Percentiles rank a stretch among this genome's conserved stretches.
Conservation (phyloP, 1,140 invertebrate genomes). For the Lutraria rhynchaena region DNA sequence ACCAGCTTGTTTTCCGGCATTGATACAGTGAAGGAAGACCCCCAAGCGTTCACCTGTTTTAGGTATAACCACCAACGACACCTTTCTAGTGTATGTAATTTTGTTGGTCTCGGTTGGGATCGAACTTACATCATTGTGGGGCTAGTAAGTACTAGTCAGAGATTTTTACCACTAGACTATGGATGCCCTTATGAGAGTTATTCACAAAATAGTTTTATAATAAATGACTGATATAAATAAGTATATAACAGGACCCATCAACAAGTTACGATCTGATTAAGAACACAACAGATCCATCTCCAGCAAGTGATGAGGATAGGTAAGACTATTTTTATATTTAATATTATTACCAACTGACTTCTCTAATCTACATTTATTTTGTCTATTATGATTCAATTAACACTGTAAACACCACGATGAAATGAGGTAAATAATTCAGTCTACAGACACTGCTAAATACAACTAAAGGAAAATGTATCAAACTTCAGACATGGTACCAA, state of each 20-base stretch:
- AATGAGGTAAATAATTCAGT: neutral
- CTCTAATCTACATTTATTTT: neutral
- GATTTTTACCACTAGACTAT: too few species aligned
- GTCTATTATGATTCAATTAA: neutral
- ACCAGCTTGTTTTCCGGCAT: too few species aligned
- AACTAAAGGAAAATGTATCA: neutral
- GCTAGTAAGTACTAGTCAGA: too few species aligned
- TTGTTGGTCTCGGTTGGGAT: too few species aligned
- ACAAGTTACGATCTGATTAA: slow-evolving; percentile 33
- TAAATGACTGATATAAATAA: too few species aligned
- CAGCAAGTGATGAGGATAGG: neutral
- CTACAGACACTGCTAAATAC: neutral
- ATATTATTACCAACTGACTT: neutral
- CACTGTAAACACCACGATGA: neutral
- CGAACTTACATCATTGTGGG: too few species aligned
- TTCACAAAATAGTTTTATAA: too few species aligned
- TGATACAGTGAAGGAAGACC: too few species aligned
- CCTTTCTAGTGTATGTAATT: too few species aligned
- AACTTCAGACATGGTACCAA: slow-evolving; percentile 36
- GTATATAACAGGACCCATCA: slow-evolving; percentile 14
- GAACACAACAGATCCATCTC: slow-evolving; percentile 10
- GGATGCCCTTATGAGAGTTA: too few species aligned
- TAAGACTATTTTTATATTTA: neutral
- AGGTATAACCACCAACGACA: too few species aligned
- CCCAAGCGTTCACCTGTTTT: too few species aligned